These are phyloP conservation scores for Plebejus melissa DNA, from an alignment of 2,888 invertebrate species.

Conservation along the genomic window DNA sequence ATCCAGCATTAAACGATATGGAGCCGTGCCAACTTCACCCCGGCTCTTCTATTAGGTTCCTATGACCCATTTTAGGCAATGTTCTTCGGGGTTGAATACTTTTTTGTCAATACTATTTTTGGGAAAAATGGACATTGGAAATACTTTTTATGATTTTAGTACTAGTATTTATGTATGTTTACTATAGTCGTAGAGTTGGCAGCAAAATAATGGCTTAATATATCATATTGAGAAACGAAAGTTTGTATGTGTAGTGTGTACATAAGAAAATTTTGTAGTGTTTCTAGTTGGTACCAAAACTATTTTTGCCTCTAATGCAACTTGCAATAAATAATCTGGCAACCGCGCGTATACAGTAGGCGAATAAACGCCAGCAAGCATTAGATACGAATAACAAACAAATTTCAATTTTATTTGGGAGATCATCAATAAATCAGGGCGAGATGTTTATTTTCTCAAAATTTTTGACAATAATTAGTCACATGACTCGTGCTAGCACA, in stretches of 20 bases:
- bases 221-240: too few species aligned
- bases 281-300: not conserved
- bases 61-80: slow-evolving; percentile 12
- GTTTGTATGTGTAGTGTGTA: not conserved
- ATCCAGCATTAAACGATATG: slow-evolving; percentile 25
- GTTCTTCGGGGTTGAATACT: not conserved
- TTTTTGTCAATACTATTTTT: not conserved
- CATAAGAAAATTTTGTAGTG: not conserved
- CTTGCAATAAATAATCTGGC: slow-evolving; percentile 4
- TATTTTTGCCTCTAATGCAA: not conserved
- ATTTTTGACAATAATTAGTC: slow-evolving; percentile 63
- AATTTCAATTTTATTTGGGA: slow-evolving; percentile 4
- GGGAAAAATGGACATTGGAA: too few species aligned
- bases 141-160: too few species aligned
- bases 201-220: too few species aligned
- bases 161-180: too few species aligned
- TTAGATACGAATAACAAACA: slow-evolving; percentile 15
- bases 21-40: slow-evolving; percentile 21
- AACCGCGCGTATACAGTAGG: not conserved
- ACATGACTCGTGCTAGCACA: slow-evolving; percentile 75
- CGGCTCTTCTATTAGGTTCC: slow-evolving; percentile 19
- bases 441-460: slow-evolving; percentile 40
- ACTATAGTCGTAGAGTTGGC: too few species aligned
- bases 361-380: not conserved
- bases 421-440: slow-evolving; percentile 3